These are phyloP conservation scores for Hiodon tergisus DNA, from an alignment of 2,113 vertebrate species.

Conservation along the genomic window DNA sequence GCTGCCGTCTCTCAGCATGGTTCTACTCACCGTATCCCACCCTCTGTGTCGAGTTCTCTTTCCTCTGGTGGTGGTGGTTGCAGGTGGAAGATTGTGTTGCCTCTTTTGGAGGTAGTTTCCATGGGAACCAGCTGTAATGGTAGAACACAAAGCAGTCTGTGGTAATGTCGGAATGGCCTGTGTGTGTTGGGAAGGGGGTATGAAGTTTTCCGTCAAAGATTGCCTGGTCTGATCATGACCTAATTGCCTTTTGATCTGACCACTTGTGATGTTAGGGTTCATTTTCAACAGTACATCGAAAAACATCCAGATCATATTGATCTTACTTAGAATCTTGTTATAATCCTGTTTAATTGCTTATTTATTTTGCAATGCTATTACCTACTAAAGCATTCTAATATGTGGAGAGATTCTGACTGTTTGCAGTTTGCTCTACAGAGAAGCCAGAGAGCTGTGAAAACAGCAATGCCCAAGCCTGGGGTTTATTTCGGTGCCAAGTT, in stretches of 20 bases:
- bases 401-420: too few species aligned
- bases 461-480: too few species aligned
- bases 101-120: constrained; percentile 25
- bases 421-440: too few species aligned
- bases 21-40: background rate
- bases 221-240: background rate
- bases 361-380: too few species aligned
- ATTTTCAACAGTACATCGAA: background rate
- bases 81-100: constrained; percentile 18
- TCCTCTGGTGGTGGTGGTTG: background rate
- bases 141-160: constrained; percentile 9
- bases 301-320: background rate
- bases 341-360: background rate
- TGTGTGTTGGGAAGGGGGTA: background rate
- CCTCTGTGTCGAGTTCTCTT: background rate
- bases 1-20: background rate
- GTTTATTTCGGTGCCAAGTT: too few species aligned
- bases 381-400: too few species aligned
- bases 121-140: constrained; percentile 23
- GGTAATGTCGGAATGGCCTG: constrained; percentile 5
- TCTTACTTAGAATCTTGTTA: too few species aligned
- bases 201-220: constrained; percentile 5
- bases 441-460: too few species aligned
- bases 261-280: background rate
- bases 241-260: background rate